Conservation (phyloP, 2,888 invertebrate species). For the Muschampia plurimacula region DNA sequence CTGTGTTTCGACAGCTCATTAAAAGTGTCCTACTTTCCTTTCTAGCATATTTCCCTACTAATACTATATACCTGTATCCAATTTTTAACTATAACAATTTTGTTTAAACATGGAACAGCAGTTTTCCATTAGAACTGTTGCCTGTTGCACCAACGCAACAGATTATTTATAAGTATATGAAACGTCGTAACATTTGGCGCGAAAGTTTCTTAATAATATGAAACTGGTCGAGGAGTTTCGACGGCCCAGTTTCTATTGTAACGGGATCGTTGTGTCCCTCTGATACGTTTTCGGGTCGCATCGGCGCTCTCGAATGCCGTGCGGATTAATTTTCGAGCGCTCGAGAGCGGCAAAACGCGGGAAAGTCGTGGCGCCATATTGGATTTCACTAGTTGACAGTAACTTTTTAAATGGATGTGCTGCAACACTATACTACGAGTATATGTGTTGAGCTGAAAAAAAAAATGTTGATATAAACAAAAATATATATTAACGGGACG, state of each 20-base stretch:
- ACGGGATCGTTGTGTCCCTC: slow-evolving; percentile 38
- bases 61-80: too few species aligned
- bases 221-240: slow-evolving; percentile 14
- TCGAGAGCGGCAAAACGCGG: slow-evolving; percentile 16
- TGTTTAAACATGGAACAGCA: background rate
- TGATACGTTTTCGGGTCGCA: slow-evolving; percentile 37
- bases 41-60: too few species aligned
- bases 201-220: slow-evolving; percentile 27
- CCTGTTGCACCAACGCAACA: background rate
- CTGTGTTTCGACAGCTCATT: too few species aligned
- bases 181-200: slow-evolving; percentile 9
- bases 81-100: background rate
- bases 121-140: background rate
- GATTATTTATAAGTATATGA: slow-evolving; percentile 14
- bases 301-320: slow-evolving; percentile 37
- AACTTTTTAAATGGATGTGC: background rate
- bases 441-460: too few species aligned
- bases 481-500: too few species aligned
- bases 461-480: too few species aligned
- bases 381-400: slow-evolving; percentile 21
- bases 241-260: slow-evolving; percentile 31
- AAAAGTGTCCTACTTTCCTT: too few species aligned
- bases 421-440: too few species aligned
- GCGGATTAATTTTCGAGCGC: slow-evolving; percentile 31
- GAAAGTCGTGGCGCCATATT: slow-evolving; percentile 27